phyloP scores from a whole-genome alignment of 2,797 vertebrate species.

The Crypturellus tataupa region DNA sequence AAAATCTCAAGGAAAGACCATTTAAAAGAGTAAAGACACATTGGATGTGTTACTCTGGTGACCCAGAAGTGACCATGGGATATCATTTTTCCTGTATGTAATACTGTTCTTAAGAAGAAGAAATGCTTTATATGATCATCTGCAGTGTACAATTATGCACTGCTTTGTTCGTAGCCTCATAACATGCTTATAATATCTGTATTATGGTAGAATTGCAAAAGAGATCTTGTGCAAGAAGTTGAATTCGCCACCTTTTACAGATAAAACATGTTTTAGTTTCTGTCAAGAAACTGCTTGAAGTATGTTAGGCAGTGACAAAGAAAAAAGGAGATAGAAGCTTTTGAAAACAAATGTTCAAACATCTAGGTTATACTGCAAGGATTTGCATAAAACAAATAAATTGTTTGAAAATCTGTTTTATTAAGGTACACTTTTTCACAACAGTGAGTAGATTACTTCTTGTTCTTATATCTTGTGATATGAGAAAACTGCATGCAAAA shows the following conservation, averaged over 20 bases:
- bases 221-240: background rate
- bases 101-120: background rate
- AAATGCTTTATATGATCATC: background rate
- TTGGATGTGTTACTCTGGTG: background rate
- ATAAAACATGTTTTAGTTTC: slow-evolving; percentile 26
- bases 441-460: background rate
- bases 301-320: slow-evolving; percentile 14
- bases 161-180: background rate
- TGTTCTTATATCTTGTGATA: background rate
- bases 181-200: background rate
- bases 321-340: background rate
- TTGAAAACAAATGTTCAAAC: background rate
- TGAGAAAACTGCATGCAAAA: background rate
- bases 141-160: background rate
- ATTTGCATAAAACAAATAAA: slow-evolving; percentile 10
- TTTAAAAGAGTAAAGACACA: background rate
- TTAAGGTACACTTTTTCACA: slow-evolving; percentile 36
- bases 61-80: slow-evolving; percentile 3
- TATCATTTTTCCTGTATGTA: background rate
- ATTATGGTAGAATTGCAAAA: slow-evolving; percentile 20
- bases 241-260: slow-evolving; percentile 14
- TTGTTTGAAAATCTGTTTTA: slow-evolving; percentile 42
- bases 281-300: slow-evolving; percentile 34
- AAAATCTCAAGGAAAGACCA: background rate
- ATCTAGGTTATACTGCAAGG: background rate